phyloP scores from a whole-genome alignment of 2,888 invertebrate species.

The Drosophila niveifrons region DNA sequence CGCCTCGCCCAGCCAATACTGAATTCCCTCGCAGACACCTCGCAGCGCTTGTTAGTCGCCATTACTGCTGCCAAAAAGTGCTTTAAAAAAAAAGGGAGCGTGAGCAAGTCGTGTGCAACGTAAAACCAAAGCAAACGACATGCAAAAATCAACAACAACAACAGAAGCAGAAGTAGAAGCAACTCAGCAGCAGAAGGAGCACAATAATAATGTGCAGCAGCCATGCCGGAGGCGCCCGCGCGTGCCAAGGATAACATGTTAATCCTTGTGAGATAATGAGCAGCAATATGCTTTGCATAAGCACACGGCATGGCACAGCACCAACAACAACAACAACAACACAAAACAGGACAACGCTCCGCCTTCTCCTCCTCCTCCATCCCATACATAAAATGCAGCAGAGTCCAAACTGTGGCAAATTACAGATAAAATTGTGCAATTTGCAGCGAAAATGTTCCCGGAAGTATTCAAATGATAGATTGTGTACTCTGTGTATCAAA shows the following conservation, averaged over 20 bases:
- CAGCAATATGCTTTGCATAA: slow-evolving; percentile 63
- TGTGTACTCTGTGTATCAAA: too few relatives aligned
- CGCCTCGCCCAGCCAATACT: slow-evolving; percentile 1
- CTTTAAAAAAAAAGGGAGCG: slow-evolving; percentile 15
- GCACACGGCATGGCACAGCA: slow-evolving; percentile 11
- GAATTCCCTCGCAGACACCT: background rate
- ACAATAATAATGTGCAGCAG: slow-evolving; percentile 40
- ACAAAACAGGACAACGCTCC: slow-evolving; percentile 17
- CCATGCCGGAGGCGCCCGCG: slow-evolving; percentile 48
- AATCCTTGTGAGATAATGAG: slow-evolving; percentile 77
- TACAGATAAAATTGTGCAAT: slow-evolving; percentile 35
- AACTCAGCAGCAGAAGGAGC: background rate
- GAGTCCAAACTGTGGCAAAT: slow-evolving; percentile 45
- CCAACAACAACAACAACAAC: background rate
- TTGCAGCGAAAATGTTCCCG: background rate
- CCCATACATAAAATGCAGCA: background rate
- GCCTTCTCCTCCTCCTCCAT: background rate
- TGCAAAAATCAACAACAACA: slow-evolving; percentile 63
- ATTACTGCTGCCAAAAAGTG: slow-evolving; percentile 42
- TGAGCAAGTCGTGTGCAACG: slow-evolving; percentile 16
- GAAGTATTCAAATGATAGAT: too few relatives aligned
- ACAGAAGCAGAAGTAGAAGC: background rate
- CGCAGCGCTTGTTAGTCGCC: slow-evolving; percentile 5
- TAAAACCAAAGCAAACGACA: slow-evolving; percentile 55
- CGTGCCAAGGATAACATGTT: slow-evolving; percentile 76